These are phyloP conservation scores for Neosilurus hyrtlii DNA, from an alignment of 2,797 vertebrate genomes.

Conservation along the genomic window DNA sequence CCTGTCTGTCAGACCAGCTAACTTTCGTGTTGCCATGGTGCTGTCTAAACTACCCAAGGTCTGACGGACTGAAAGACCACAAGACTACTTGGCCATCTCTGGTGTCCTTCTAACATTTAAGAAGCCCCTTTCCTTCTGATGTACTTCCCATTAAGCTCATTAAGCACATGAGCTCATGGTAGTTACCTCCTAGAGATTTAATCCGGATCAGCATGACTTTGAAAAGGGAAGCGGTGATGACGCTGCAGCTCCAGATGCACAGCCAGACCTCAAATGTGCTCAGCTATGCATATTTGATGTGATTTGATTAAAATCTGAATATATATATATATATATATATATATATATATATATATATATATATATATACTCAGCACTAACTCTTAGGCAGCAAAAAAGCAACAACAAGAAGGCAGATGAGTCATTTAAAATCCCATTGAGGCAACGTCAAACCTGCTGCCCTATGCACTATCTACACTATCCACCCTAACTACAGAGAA, in stretches of 20 bases:
- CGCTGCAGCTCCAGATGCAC: neutral
- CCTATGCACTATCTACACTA: neutral
- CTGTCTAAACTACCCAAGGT: neutral
- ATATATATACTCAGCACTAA: neutral
- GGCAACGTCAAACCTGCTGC: neutral
- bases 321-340: too few species aligned
- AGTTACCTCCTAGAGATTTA: neutral
- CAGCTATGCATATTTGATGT: neutral
- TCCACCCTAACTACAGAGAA: neutral
- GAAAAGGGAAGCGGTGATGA: neutral
- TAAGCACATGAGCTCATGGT: neutral
- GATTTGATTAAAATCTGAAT: too few species aligned
- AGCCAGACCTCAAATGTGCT: neutral
- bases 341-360: too few species aligned
- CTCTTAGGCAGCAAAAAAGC: neutral
- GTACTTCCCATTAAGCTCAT: neutral
- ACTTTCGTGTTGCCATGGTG: neutral
- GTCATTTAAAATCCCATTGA: neutral
- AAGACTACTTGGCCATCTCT: neutral
- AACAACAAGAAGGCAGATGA: neutral
- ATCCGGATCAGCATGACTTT: conserved; percentile 3
- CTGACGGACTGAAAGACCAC: neutral
- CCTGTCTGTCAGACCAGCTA: neutral
- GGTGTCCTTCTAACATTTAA: neutral
- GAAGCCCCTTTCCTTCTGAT: neutral